These are phyloP conservation scores for Alviniconcha marisindica DNA, from an alignment of 1,140 invertebrate genomes.

Conservation along the genomic window DNA sequence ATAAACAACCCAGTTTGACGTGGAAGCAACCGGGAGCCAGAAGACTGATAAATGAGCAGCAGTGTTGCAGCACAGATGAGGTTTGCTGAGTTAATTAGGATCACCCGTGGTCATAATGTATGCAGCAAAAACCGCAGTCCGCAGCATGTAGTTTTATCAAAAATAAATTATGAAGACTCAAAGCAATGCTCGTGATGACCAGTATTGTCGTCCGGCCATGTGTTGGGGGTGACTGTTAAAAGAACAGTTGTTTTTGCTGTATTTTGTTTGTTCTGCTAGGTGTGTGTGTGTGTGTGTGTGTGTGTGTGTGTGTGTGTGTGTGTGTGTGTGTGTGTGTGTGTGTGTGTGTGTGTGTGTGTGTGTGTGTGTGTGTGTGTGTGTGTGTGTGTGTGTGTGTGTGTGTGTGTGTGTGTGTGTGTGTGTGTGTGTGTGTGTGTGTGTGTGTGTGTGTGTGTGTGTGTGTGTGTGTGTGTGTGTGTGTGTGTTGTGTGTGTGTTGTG, in stretches of 20 bases:
- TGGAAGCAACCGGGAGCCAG: too few species aligned
- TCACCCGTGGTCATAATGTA: neutral
- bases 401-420: neutral
- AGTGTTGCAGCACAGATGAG: neutral
- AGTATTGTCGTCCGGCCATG: neutral
- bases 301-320: neutral
- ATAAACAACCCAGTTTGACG: too few species aligned
- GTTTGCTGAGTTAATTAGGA: neutral
- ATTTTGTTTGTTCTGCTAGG: too few species aligned
- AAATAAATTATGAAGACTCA: neutral
- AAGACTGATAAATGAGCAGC: neutral
- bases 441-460: neutral
- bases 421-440: neutral
- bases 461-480: neutral
- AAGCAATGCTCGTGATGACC: neutral
- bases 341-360: slow-evolving; percentile 3
- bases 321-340: slow-evolving; percentile 3
- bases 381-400: too few species aligned
- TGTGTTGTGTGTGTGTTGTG: too few species aligned
- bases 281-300: neutral
- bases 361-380: slow-evolving; percentile 3
- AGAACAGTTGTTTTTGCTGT: neutral
- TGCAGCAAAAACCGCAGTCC: neutral
- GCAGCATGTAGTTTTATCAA: neutral
- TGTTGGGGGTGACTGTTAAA: neutral